Conservation (phyloP, 2,797 vertebrate species). For the Discoglossus pictus region DNA sequence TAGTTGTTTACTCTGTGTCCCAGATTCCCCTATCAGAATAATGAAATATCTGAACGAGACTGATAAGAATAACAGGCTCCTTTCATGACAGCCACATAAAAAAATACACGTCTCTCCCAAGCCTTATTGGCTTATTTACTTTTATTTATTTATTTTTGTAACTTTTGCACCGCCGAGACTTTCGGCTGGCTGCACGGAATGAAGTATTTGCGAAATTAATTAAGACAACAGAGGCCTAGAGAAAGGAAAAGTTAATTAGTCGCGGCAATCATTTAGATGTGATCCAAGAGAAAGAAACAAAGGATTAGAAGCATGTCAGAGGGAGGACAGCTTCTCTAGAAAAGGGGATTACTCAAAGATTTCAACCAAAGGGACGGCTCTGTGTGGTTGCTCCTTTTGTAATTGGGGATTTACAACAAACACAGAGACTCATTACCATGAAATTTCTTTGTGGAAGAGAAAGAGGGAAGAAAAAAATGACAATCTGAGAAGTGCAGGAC, state of each 20-base stretch:
- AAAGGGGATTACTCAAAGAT: slow-evolving; percentile 70
- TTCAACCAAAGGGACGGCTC: slow-evolving; percentile 68
- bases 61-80: slow-evolving; percentile 42
- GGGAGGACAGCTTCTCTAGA: slow-evolving; percentile 64
- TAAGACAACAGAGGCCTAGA: slow-evolving; percentile 71
- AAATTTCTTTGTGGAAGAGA: slow-evolving; percentile 62
- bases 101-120: slow-evolving; percentile 37
- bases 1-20: slow-evolving; percentile 42
- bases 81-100: slow-evolving; percentile 49
- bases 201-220: slow-evolving; percentile 69
- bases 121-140: slow-evolving; percentile 31
- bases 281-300: slow-evolving; percentile 71
- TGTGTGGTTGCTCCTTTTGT: slow-evolving; percentile 68
- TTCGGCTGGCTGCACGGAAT: slow-evolving; percentile 58
- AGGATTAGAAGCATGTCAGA: slow-evolving; percentile 68
- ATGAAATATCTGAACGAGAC: slow-evolving; percentile 44
- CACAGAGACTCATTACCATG: slow-evolving; percentile 70
- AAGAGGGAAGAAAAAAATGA: slow-evolving; percentile 56
- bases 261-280: slow-evolving; percentile 72
- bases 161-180: slow-evolving; percentile 53
- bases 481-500: slow-evolving; percentile 59
- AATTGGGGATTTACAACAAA: slow-evolving; percentile 70
- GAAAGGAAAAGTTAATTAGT: slow-evolving; percentile 74
- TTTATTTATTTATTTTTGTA: slow-evolving; percentile 49
- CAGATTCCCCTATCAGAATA: slow-evolving; percentile 49